These are phyloP conservation scores for Dolichoris vasculosae DNA, from an alignment of 1,140 invertebrate species.

Conservation along the genomic window DNA sequence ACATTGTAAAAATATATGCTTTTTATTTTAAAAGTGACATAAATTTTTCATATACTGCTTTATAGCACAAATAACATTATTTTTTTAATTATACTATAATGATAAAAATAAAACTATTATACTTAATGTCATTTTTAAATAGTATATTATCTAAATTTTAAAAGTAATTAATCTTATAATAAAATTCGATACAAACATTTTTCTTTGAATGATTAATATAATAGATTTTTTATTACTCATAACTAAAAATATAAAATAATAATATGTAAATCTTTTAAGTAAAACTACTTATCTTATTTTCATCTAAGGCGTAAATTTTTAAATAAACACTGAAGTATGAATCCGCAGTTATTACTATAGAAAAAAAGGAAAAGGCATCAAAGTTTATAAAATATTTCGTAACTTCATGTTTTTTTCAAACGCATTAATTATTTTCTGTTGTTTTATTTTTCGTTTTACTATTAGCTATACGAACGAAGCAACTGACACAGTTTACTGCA, in stretches of 20 bases:
- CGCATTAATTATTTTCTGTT: constrained; percentile 17
- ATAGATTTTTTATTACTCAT: background rate
- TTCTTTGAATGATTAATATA: background rate
- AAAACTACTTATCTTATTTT: background rate
- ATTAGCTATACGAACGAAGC: background rate
- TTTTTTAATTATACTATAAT: too few species aligned
- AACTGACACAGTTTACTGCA: constrained; percentile 38
- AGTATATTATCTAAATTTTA: too few species aligned
- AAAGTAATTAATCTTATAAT: too few species aligned
- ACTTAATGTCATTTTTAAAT: too few species aligned
- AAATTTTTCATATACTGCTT: too few species aligned
- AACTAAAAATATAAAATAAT: background rate
- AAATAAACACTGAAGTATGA: background rate
- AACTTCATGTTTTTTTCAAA: background rate
- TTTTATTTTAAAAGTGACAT: too few species aligned
- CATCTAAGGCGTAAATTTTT: background rate
- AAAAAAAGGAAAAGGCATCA: background rate
- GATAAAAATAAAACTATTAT: too few species aligned
- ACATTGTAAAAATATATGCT: too few species aligned
- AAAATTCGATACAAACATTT: too few species aligned
- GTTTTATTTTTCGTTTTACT: constrained; percentile 4
- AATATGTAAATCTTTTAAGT: too few species aligned
- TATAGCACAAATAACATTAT: too few species aligned
- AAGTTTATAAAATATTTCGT: background rate
- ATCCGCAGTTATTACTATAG: background rate